Percentiles rank a stretch among this genome's conserved stretches.
phyloP scores from a whole-genome alignment of 2,888 invertebrate genomes.

The Monopis laevigella region DNA sequence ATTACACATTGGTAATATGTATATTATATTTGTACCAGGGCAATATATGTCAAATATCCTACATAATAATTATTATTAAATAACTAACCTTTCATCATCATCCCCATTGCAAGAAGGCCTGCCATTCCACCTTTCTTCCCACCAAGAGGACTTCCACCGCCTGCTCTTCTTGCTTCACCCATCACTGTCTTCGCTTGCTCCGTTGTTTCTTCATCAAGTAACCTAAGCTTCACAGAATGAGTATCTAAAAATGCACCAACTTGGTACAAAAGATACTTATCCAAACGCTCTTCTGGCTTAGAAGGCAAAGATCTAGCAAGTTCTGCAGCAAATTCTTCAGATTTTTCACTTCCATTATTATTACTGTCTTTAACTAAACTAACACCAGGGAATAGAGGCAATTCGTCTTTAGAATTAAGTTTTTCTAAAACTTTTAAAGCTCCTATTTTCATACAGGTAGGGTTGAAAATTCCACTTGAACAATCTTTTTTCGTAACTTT shows the following conservation, averaged over 20 bases:
- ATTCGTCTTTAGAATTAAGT: constrained; percentile 34
- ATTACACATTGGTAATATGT: too few relatives aligned
- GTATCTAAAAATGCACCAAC: constrained; percentile 74
- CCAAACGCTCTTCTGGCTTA: constrained; percentile 74
- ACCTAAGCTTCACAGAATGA: constrained; percentile 74
- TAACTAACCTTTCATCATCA: constrained; percentile 69
- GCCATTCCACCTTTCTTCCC: constrained; percentile 56
- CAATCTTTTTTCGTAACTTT: constrained; percentile 28
- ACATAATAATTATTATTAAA: too few relatives aligned
- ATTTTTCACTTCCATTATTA: constrained; percentile 67
- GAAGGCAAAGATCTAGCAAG: constrained; percentile 76
- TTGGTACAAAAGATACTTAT: constrained; percentile 75
- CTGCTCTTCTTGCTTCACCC: constrained; percentile 46
- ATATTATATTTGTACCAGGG: too few relatives aligned
- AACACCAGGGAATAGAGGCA: constrained; percentile 43
- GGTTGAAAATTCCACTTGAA: constrained; percentile 32
- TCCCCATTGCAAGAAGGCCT: constrained; percentile 61
- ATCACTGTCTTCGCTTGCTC: constrained; percentile 58
- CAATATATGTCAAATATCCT: too few relatives aligned
- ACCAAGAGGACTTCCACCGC: constrained; percentile 36
- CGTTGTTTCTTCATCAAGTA: constrained; percentile 69
- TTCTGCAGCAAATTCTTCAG: constrained; percentile 72
- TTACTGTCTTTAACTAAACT: constrained; percentile 72
- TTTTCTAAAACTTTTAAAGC: constrained; percentile 35
- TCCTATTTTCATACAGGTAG: constrained; percentile 37